Conservation (phyloP, 2,113 vertebrate genomes). For the Centropus bengalensis region DNA sequence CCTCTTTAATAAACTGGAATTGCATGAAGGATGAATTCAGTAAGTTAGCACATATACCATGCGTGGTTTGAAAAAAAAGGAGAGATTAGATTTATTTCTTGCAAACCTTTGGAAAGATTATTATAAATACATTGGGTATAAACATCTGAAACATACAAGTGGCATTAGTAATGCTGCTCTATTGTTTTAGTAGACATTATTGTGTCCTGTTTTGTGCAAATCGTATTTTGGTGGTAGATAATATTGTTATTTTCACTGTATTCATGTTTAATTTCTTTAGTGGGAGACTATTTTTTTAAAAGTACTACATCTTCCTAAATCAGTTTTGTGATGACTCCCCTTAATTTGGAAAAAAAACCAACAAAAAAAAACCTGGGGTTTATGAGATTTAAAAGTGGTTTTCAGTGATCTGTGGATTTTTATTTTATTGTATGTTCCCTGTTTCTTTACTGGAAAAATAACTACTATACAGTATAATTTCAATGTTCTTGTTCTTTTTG, state of each 20-base stretch:
- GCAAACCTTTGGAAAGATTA: slow-evolving; percentile 52
- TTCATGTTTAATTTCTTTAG: not conserved
- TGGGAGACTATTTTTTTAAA: not conserved
- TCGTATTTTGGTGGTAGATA: slow-evolving; percentile 16
- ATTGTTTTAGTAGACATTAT: slow-evolving; percentile 25
- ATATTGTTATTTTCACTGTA: not conserved
- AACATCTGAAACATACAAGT: slow-evolving; percentile 16
- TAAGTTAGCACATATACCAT: slow-evolving; percentile 70
- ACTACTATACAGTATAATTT: not conserved
- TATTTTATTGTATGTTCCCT: not conserved
- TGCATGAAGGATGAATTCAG: slow-evolving; percentile 82
- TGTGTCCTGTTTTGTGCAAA: slow-evolving; percentile 14
- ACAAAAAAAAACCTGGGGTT: not conserved
- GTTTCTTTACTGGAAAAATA: not conserved
- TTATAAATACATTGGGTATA: slow-evolving; percentile 62
- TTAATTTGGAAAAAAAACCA: not conserved
- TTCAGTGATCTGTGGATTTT: not conserved
- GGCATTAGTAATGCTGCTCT: not conserved
- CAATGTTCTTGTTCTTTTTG: not conserved
- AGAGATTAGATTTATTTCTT: slow-evolving; percentile 64
- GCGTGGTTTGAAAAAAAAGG: slow-evolving; percentile 40
- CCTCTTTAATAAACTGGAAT: slow-evolving; percentile 85
- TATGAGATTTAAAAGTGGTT: not conserved
- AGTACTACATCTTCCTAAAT: not conserved
- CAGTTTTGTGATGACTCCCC: not conserved